phyloP scores from a whole-genome alignment of 2,888 invertebrate genomes.

The Pomacea canaliculata region DNA sequence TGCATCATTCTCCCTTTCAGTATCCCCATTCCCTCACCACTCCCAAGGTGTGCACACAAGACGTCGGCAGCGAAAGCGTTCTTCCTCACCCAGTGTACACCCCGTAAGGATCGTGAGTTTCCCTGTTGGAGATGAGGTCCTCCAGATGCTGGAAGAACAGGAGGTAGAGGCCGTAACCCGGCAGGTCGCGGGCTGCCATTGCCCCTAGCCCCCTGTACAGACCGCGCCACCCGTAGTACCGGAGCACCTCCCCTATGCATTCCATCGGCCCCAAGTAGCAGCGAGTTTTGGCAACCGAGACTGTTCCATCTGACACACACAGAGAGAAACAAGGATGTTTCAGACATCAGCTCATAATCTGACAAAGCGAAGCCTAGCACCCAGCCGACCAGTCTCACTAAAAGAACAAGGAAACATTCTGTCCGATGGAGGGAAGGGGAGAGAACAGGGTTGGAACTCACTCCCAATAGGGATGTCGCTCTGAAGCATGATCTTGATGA shows the following conservation, averaged over 20 bases:
- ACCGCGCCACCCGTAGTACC: neutral
- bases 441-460: neutral
- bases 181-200: constrained; percentile 72
- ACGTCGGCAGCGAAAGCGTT: too few species aligned
- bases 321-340: neutral
- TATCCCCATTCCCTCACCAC: too few species aligned
- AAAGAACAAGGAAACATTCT: too few species aligned
- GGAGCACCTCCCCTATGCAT: neutral
- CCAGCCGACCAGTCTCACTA: neutral
- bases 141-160: constrained; percentile 73
- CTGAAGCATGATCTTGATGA: constrained; percentile 90
- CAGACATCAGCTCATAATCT: neutral
- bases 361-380: neutral
- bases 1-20: too few species aligned
- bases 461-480: constrained; percentile 71
- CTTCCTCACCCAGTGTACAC: neutral
- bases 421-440: too few species aligned
- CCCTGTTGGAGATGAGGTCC: constrained; percentile 40
- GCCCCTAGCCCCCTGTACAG: constrained; percentile 18
- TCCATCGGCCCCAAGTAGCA: constrained; percentile 11
- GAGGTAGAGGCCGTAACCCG: constrained; percentile 77
- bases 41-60: too few species aligned
- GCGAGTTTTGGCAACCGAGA: neutral
- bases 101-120: constrained; percentile 1
- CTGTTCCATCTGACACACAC: neutral